Conservation (phyloP, 1,140 invertebrate species). For the Platyura marginata region DNA sequence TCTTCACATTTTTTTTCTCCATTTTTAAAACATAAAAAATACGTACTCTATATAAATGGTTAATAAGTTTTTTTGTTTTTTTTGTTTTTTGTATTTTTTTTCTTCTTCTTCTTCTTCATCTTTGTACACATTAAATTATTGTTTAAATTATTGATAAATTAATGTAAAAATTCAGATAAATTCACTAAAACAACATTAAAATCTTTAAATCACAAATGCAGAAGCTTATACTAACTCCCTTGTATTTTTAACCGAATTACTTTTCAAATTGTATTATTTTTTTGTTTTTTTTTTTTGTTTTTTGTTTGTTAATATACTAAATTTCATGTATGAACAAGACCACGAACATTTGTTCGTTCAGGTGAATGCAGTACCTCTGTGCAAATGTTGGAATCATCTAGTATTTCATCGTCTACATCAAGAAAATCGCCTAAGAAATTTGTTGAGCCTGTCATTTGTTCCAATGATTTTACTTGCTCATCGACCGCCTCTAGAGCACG, state of each 20-base stretch:
- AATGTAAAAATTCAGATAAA: neutral
- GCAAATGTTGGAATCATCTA: constrained; percentile 8
- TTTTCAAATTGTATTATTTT: neutral
- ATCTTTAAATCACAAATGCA: neutral
- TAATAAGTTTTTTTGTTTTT: too few species aligned
- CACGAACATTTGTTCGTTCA: constrained; percentile 17
- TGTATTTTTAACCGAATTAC: neutral
- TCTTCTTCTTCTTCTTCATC: too few species aligned
- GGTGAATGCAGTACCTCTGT: constrained; percentile 15
- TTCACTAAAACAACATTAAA: neutral
- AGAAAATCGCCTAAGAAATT: constrained; percentile 19
- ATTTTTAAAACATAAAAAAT: too few species aligned
- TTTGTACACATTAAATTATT: too few species aligned
- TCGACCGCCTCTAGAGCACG: constrained; percentile 64
- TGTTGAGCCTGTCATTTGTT: constrained; percentile 45
- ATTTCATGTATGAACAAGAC: constrained; percentile 17
- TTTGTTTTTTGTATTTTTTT: too few species aligned
- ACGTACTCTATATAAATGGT: too few species aligned
- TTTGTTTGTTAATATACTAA: neutral
- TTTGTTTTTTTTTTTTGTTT: neutral
- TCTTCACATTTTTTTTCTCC: too few species aligned
- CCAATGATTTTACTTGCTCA: constrained; percentile 53
- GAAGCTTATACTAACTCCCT: neutral
- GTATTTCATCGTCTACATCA: constrained; percentile 17
- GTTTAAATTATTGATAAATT: too few species aligned